Conservation (phyloP, 2,113 vertebrate genomes). For the Oryzias curvinotus region DNA sequence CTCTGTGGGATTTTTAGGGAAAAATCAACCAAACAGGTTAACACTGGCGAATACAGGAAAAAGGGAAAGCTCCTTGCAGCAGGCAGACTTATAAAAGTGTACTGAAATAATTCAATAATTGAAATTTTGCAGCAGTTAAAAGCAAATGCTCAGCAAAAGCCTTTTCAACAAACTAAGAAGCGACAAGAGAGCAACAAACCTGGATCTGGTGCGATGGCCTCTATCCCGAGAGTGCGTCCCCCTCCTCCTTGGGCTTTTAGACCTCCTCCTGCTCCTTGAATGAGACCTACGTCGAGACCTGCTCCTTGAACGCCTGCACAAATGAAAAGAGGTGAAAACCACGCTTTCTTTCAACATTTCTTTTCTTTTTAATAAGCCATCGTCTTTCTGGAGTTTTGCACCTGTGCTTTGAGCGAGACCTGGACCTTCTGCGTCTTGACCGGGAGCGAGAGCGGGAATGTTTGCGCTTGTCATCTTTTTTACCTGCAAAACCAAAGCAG, state of each 20-base stretch:
- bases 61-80: no score
- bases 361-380: not conserved
- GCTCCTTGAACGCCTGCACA: conserved; percentile 88
- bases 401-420: conserved; percentile 95
- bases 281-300: conserved; percentile 89
- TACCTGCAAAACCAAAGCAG: conserved; percentile 75
- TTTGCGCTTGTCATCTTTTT: conserved; percentile 96
- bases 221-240: conserved; percentile 90
- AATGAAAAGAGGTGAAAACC: not conserved
- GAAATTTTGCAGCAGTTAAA: no score
- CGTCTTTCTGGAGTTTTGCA: conserved; percentile 34
- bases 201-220: conserved; percentile 86
- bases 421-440: conserved; percentile 89
- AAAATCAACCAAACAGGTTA: not conserved
- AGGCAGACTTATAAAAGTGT: no score
- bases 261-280: conserved; percentile 90
- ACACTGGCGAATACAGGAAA: no score
- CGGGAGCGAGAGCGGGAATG: conserved; percentile 91
- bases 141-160: not conserved
- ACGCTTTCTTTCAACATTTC: no score
- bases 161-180: not conserved
- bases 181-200: conserved; percentile 66
- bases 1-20: conserved; percentile 69
- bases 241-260: conserved; percentile 90
- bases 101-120: no score